A percentile compares a stretch with the other conserved stretches of the same genome.
These are phyloP conservation scores for Aleadryas rufinucha DNA, from an alignment of 2,113 vertebrate genomes.

Conservation along the genomic window DNA sequence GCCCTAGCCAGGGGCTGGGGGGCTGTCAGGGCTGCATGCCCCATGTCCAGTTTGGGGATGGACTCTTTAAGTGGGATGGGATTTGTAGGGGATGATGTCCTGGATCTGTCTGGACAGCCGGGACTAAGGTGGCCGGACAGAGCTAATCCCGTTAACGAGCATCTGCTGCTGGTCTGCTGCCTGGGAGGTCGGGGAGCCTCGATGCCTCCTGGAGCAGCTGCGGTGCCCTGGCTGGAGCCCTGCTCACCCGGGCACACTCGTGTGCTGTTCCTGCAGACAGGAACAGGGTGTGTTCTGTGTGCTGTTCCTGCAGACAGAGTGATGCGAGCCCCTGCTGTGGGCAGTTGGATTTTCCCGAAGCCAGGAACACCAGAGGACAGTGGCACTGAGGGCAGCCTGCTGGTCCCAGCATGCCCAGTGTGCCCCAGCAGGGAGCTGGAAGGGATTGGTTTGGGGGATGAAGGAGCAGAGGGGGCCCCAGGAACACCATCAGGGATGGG, in stretches of 20 bases:
- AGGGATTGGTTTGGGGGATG: accelerated
- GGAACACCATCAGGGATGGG: not conserved
- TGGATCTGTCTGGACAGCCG: not conserved
- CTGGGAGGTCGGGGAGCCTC: not conserved
- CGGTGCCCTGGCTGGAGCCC: not conserved
- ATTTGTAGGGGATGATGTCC: not conserved
- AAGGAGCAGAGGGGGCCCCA: not conserved
- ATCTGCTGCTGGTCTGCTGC: not conserved
- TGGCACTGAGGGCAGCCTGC: not conserved
- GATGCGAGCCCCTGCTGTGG: not conserved
- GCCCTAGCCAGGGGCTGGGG: too few species aligned
- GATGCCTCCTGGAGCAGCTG: accelerated
- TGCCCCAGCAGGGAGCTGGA: not conserved
- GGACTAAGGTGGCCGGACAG: not conserved
- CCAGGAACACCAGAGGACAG: not conserved
- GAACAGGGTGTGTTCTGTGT: too few species aligned
- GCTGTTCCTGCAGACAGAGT: not conserved
- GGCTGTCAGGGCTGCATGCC: not conserved
- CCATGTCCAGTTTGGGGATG: not conserved
- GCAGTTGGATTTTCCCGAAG: accelerated
- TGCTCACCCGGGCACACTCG: accelerated
- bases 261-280: not conserved
- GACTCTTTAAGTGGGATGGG: not conserved
- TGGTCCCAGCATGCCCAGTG: not conserved
- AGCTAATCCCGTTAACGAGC: not conserved